Evolutionary conservation across 2,888 invertebrate species (phyloP), one percentile per base, ranked within the genome.

Genomic region (Thalpophila matura): DNA sequence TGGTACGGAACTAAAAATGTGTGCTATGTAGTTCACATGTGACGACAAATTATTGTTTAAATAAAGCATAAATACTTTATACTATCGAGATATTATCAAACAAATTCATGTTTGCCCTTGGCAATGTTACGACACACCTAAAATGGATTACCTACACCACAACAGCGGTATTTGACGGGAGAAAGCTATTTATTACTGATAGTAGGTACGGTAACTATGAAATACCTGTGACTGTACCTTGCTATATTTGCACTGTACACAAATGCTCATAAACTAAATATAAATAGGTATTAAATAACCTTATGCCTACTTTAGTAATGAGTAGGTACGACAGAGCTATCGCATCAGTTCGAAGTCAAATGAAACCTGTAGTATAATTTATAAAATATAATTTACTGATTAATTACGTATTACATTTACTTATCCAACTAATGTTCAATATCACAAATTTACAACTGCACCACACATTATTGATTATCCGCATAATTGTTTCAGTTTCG

Each of bases 351-450:
- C 3, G 20, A 4, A 31, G 16, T 12, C 12, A 61, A 69, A 64
- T 49, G 42, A 75, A 63, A 66, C 40, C 22, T 35, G 5, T 6
- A 46, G 3, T 9, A 29, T 58, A 45, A 40, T 54, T 62, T 62
- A 60, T 31, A 78, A 77, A 74, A 75, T 71, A 68, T 70, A 69
- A 71, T 74, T 77, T 61, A 66, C n/a, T 55, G 33, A 65, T 40
- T 51, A 56, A 46, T 47, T 45, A 26, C 24, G 61, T 20, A 43
- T 63, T 60, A 77, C 35, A 67, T 54, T 64, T 63, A 42, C 45
- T 61, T 70, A 67, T 38, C 29, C 35, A 47, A 49, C 26, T 64
- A 56, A 66, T 18, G 7, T 66, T 66, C 59, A 14, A 58, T 78
- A 76, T 79, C 76, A 76, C 69, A 71, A 61, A 46, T 58, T 78